These are phyloP conservation scores for Gymnocheta viridis DNA, from an alignment of 2,888 invertebrate genomes.

Conservation along the genomic window DNA sequence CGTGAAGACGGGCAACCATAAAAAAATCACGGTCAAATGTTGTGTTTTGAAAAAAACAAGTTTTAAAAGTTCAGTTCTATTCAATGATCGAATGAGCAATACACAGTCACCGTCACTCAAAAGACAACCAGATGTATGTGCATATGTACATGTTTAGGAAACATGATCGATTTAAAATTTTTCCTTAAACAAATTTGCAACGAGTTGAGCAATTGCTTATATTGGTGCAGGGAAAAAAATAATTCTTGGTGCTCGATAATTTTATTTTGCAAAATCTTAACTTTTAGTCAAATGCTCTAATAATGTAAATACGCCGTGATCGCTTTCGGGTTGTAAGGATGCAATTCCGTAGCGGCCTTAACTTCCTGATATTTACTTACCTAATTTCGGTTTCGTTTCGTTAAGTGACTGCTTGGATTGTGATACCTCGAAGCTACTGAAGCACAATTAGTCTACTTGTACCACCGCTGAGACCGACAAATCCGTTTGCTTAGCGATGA, in stretches of 20 bases:
- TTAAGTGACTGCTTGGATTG: too few species aligned
- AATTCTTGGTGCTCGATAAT: not conserved
- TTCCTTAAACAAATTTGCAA: slow-evolving; percentile 12
- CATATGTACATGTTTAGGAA: not conserved
- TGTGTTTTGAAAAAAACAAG: slow-evolving; percentile 59
- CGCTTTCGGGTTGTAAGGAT: too few species aligned
- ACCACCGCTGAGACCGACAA: too few species aligned
- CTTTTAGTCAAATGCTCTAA: too few species aligned
- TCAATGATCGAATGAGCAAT: slow-evolving; percentile 13
- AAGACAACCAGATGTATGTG: slow-evolving; percentile 36
- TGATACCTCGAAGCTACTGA: too few species aligned
- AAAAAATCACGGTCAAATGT: slow-evolving; percentile 66
- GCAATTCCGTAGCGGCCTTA: too few species aligned
- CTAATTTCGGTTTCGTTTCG: too few species aligned
- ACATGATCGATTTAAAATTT: slow-evolving; percentile 38
- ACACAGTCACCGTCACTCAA: not conserved
- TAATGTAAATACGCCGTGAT: too few species aligned
- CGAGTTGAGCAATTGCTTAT: slow-evolving; percentile 31
- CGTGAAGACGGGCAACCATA: slow-evolving; percentile 36
- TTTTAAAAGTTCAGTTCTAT: slow-evolving; percentile 45
- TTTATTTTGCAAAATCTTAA: not conserved
- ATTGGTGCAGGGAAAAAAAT: slow-evolving; percentile 23
- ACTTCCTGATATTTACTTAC: too few species aligned
- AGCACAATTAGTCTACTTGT: too few species aligned
- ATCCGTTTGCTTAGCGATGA: too few species aligned